Percentiles rank a stretch among this genome's conserved stretches.
These are phyloP conservation scores for Hyles vespertilio DNA, from an alignment of 1,140 invertebrate genomes.

Conservation along the genomic window DNA sequence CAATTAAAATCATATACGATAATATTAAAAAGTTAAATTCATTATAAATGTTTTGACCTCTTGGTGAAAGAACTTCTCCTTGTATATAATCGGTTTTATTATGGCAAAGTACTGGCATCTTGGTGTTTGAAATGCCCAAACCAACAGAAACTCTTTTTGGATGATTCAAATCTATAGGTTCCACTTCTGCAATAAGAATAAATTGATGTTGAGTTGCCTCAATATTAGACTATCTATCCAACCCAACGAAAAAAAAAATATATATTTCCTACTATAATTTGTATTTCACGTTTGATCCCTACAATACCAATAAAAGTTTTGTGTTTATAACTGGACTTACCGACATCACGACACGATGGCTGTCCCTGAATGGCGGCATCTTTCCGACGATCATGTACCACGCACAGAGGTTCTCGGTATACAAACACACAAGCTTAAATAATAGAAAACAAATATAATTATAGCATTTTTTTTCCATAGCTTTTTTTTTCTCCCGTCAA, in stretches of 20 bases:
- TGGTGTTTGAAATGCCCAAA: not conserved
- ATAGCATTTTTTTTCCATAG: no score
- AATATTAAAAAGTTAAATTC: not conserved
- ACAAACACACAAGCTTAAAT: slow-evolving; percentile 31
- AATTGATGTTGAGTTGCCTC: no score
- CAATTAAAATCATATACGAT: not conserved
- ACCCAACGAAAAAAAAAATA: not conserved
- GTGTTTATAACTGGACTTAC: not conserved
- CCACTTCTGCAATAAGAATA: no score
- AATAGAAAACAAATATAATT: no score
- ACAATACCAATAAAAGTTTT: no score
- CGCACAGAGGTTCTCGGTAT: slow-evolving; percentile 35
- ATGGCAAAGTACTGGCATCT: not conserved
- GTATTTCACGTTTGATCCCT: no score
- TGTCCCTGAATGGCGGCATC: slow-evolving; percentile 25
- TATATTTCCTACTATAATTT: no score
- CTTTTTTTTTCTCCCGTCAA: no score
- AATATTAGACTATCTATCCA: not conserved
- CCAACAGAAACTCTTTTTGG: not conserved
- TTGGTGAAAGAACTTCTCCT: slow-evolving; percentile 18
- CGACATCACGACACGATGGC: not conserved
- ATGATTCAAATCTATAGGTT: not conserved
- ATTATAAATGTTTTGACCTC: slow-evolving; percentile 14
- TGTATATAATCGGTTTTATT: not conserved
- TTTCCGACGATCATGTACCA: slow-evolving; percentile 22